Base-by-base conservation (phyloP, 2,888 invertebrate species). In the Cerceris ruficornis region DNA sequence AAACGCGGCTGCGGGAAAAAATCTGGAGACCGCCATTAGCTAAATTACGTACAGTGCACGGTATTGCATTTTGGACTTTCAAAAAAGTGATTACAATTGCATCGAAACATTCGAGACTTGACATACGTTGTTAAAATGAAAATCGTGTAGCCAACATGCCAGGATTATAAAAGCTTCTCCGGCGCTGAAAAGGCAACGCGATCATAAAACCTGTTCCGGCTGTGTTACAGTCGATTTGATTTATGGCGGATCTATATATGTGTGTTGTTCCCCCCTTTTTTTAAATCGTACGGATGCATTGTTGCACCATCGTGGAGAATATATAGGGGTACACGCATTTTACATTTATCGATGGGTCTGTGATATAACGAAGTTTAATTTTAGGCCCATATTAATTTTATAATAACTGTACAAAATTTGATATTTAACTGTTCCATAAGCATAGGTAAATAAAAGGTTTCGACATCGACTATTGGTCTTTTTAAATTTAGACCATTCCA, bases 171-270 rank as follows among this genome's bases (percentile, higher is more conserved):
- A 58, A 64, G 13, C 8, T 50, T 57, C 28, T 52, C 15, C 60
- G 46, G 54, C 59, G 59, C 14, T 41, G 54, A 66, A 59, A 60
- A 67, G 14, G 49, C 49, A 57, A 14, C 49, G 49, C 41, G 60
- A 14, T 66, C 67, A 59, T 71, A 54, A 66, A 71, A 71, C 28
- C 41, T 14, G 57, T 13, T 13, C 42, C 14, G 70, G 28, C 49
- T 62, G 1, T 62, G 11, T 11, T n/a, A n/a, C 50, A 43, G 64
- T 11, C 64, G 64, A 70, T 70, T 70, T 64, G 57, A 64, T 74
- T 69, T 62, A 39, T 50, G n/a, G 7, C 17, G 43, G n/a, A 15
- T 15, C 59, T 28, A 28, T 42, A 46, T 28, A 28, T 61, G 41
- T 46, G 60, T 68, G 4, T 28, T 28, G 28, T 28, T 28, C 1